Percentiles rank a stretch among this genome's conserved stretches.
phyloP scores from a whole-genome alignment of 2,888 invertebrate genomes.

The Drosophila lutescens region DNA sequence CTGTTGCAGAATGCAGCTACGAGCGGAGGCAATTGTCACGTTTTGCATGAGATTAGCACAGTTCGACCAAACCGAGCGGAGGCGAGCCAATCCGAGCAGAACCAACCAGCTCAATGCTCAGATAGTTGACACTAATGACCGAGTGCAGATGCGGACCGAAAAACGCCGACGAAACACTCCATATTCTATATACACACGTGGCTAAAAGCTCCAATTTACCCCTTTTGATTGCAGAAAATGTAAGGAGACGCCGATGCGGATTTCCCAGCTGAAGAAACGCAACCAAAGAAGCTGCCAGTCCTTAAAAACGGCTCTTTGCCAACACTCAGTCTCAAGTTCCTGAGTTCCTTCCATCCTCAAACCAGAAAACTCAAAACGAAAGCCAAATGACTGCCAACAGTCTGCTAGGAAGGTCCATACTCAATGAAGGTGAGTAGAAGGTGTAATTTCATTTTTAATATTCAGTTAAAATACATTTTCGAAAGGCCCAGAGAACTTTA shows the following conservation, averaged over 20 bases:
- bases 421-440: slow-evolving; percentile 69
- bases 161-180: background rate
- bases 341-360: slow-evolving; percentile 5
- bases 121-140: slow-evolving; percentile 41
- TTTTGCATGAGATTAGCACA: slow-evolving; percentile 59
- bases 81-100: slow-evolving; percentile 21
- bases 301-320: background rate
- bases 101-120: slow-evolving; percentile 19
- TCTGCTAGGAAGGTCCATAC: slow-evolving; percentile 69
- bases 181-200: background rate
- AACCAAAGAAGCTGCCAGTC: slow-evolving; percentile 66
- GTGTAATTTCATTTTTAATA: no score
- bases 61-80: slow-evolving; percentile 21
- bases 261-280: slow-evolving; percentile 55
- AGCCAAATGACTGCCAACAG: slow-evolving; percentile 78
- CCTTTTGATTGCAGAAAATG: slow-evolving; percentile 70
- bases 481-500: no score
- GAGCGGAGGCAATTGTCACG: slow-evolving; percentile 61
- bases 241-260: slow-evolving; percentile 53
- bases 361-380: slow-evolving; percentile 7
- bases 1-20: slow-evolving; percentile 27
- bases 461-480: no score
- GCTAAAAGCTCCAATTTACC: slow-evolving; percentile 1
- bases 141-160: slow-evolving; percentile 23
- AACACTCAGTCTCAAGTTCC: background rate